Evolutionary conservation across 2,888 invertebrate genomes (phyloP).

Genomic region (Hemicrepidius hirtus): DNA sequence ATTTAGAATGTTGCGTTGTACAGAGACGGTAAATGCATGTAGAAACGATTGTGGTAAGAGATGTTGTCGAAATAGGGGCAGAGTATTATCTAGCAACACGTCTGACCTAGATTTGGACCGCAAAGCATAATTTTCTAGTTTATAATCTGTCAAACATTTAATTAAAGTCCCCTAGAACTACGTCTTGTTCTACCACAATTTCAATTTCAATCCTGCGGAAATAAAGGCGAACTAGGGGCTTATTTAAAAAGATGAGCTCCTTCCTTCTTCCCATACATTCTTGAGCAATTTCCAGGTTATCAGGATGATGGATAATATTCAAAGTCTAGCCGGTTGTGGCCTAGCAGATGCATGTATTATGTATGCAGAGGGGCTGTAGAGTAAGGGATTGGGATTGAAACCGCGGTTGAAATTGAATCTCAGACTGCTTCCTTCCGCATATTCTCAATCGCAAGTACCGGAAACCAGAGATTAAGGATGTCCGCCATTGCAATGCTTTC

Average conservation of each 20-base stretch:
- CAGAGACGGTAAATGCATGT: no score
- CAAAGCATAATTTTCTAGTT: constrained; percentile 18
- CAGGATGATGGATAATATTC: constrained; percentile 42
- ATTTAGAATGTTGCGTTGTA: no score
- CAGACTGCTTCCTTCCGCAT: constrained; percentile 53
- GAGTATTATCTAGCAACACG: constrained; percentile 3
- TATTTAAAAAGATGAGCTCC: constrained; percentile 33
- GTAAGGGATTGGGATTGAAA: constrained; percentile 47
- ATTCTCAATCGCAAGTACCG: constrained; percentile 51
- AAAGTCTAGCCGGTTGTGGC: constrained; percentile 39
- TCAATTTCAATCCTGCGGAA: constrained; percentile 24
- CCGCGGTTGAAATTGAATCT: constrained; percentile 54
- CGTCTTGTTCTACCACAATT: constrained; percentile 7
- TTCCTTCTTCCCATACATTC: constrained; percentile 24
- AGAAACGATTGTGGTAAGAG: no score
- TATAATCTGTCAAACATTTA: constrained; percentile 23
- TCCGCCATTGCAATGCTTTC: constrained; percentile 33
- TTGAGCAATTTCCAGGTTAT: constrained; percentile 33
- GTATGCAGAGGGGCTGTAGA: constrained; percentile 46
- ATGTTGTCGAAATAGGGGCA: neutral
- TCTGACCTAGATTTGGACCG: constrained; percentile 1
- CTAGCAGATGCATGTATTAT: constrained; percentile 43
- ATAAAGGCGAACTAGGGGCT: constrained; percentile 16
- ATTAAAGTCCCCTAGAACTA: constrained; percentile 10
- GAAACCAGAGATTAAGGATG: constrained; percentile 56